These are phyloP conservation scores for Melanotaenia parkinsoni DNA, from an alignment of 2,797 vertebrate genomes.

Conservation along the genomic window DNA sequence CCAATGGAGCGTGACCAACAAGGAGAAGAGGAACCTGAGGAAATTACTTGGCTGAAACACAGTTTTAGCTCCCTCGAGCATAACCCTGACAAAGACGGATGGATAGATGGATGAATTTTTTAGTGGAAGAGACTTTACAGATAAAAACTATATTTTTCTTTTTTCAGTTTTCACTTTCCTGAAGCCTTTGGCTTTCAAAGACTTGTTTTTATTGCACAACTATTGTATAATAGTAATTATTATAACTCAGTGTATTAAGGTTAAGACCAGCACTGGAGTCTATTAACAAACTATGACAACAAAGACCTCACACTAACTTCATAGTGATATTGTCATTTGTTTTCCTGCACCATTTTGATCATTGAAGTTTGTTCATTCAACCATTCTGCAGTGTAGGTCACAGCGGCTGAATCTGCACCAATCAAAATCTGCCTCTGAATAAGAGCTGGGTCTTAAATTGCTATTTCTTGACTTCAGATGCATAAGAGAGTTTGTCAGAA, in stretches of 20 bases:
- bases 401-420: conserved; percentile 13
- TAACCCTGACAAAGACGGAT: conserved; percentile 30
- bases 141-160: neutral
- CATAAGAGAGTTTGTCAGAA: conserved; percentile 82
- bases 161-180: conserved; percentile 1
- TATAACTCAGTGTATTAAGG: neutral
- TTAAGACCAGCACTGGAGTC: neutral
- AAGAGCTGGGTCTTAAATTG: conserved; percentile 75
- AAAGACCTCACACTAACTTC: conserved; percentile 12
- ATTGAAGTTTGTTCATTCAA: conserved; percentile 24
- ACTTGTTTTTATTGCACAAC: neutral
- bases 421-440: conserved; percentile 65
- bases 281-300: neutral
- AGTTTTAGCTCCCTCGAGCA: conserved; percentile 16
- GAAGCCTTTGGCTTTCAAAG: neutral
- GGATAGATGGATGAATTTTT: conserved; percentile 26
- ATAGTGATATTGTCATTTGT: conserved; percentile 19
- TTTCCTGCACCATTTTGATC: conserved; percentile 1
- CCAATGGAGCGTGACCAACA: conserved; percentile 40
- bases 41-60: conserved; percentile 36
- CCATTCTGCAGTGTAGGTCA: conserved; percentile 3
- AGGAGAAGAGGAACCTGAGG: conserved; percentile 37
- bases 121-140: conserved; percentile 16
- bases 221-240: neutral
- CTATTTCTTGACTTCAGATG: conserved; percentile 80